Conservation (phyloP, 2,113 vertebrate genomes). For the Myotis brandtii region DNA sequence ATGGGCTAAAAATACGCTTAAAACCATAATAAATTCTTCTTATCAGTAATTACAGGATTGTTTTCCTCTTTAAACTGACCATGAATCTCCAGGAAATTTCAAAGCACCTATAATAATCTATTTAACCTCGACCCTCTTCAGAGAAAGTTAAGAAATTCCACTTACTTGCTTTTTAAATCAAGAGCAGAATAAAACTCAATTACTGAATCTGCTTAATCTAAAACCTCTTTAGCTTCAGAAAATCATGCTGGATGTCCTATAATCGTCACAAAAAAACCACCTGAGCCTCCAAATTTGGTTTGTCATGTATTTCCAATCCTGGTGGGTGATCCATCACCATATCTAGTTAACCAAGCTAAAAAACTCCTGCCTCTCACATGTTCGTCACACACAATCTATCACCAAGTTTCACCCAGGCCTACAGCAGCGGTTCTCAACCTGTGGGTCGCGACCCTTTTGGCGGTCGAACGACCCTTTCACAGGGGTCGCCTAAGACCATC, state of each 20-base stretch:
- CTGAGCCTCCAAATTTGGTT: not conserved
- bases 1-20: not conserved
- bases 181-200: not conserved
- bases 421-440: too few species aligned
- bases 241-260: not conserved
- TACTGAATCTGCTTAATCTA: not conserved
- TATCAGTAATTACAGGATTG: not conserved
- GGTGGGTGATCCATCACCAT: not conserved
- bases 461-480: too few species aligned
- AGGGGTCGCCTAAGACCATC: too few species aligned
- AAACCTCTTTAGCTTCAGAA: not conserved
- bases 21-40: not conserved
- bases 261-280: not conserved
- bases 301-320: not conserved
- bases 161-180: constrained; percentile 39
- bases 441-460: too few species aligned
- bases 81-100: not conserved
- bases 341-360: not conserved
- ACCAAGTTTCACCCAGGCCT: not conserved
- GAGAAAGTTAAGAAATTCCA: constrained; percentile 8
- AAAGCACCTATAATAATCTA: not conserved
- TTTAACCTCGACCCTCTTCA: not conserved
- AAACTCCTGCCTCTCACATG: not conserved
- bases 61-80: not conserved
- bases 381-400: not conserved